Evolutionary conservation across 2,797 vertebrate genomes (phyloP), one percentile per base, ranked within the genome.

Genomic region (Numenius phaeopus): DNA sequence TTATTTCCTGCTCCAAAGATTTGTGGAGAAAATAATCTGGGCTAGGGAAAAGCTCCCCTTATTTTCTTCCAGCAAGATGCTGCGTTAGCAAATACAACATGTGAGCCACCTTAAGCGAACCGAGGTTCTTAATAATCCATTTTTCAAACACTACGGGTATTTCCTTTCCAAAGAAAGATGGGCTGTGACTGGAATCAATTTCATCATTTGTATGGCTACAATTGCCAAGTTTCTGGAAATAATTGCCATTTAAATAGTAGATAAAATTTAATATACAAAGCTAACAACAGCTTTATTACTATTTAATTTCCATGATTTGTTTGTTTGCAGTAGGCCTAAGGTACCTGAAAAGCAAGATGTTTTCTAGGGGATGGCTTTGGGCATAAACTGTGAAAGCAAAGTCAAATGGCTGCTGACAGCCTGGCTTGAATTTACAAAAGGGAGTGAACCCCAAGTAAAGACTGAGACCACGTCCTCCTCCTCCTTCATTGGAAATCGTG

Each of bases 1-100:
- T 98, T 99, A 99, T 99, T 99, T 99, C 99, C 98, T 99, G 98
- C 98, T 98, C 98, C 98, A 98, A 99, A 99, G 99, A 98, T 95
- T 96, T 94, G 69, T 65, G 92, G 91, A 95, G 92, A 98, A 98
- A 98, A 97, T 95, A 98, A 97, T 90, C 94, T 94, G 54, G 73
- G 76, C n/a, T 75, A 95, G 47, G 80, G 71, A 94, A 98, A 97
- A 96, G 83, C 91, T 86, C 70, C 46, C 62, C 90, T 97, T 97
- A 61, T 57, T 92, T 89, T 95, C 82, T 83, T 77, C 64, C 92
- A 97, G 90, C 77, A 95, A 96, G 95, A 96, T 96, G 96, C 95
- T 79, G 30, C 70, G 72, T 95, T 97, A 98, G 97, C 97, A 97
- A 97, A 98, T 32, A 92, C 76, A 98, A 95, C 77, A 93, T 34